phyloP scores from a whole-genome alignment of 2,113 vertebrate species.

The Thalassoma bifasciatum region DNA sequence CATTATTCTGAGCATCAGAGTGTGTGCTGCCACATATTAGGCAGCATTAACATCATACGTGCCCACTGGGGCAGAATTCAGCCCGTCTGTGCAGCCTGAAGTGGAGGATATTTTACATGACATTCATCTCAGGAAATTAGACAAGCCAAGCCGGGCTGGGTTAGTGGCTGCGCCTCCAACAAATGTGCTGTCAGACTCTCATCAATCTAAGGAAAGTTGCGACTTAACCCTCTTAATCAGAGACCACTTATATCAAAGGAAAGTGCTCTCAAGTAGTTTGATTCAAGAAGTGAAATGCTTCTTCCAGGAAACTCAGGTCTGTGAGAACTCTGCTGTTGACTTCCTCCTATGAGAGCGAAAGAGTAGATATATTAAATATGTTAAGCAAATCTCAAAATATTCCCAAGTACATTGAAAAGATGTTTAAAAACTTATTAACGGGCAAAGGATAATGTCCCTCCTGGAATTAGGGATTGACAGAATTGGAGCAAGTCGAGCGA shows the following conservation, averaged over 20 bases:
- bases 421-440: constrained; percentile 80
- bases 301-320: constrained; percentile 12
- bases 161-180: constrained; percentile 9
- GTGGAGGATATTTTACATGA: constrained; percentile 27
- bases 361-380: constrained; percentile 66
- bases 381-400: constrained; percentile 69
- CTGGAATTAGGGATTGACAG: constrained; percentile 80
- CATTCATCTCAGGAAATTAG: constrained; percentile 48
- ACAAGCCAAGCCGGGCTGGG: constrained; percentile 35
- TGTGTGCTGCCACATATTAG: constrained; percentile 66
- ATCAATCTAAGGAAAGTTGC: constrained; percentile 20
- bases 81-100: constrained; percentile 22
- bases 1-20: constrained; percentile 54
- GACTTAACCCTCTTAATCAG: constrained; percentile 19
- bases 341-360: constrained; percentile 52
- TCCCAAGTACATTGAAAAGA: constrained; percentile 73
- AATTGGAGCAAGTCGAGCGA: constrained; percentile 77
- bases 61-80: constrained; percentile 56
- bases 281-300: constrained; percentile 25
- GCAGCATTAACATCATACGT: constrained; percentile 65
- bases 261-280: constrained; percentile 5
- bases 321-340: constrained; percentile 45
- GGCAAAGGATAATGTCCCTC: constrained; percentile 77
- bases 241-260: constrained; percentile 27
- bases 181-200: constrained; percentile 21